Conservation (phyloP, 1,140 invertebrate species). For the Panulirus ornatus region DNA sequence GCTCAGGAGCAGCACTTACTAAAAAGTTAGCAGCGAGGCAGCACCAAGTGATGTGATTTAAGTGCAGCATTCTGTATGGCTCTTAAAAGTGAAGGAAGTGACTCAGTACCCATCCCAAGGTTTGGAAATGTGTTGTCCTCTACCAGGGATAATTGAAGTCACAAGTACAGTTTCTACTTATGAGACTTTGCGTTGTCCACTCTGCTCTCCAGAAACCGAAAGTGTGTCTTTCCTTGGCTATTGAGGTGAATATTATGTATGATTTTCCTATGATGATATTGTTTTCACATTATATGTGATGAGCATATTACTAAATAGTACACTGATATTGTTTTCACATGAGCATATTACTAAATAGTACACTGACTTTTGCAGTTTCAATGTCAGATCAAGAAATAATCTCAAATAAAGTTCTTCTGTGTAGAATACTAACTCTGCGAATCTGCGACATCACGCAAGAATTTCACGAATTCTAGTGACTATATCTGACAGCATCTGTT, state of each 20-base stretch:
- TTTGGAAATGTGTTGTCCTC: conserved; percentile 22
- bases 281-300: too few relatives aligned
- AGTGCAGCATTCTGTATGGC: conserved; percentile 30
- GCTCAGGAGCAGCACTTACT: conserved; percentile 30
- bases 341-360: too few relatives aligned
- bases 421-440: too few relatives aligned
- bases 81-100: conserved; percentile 12
- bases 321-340: too few relatives aligned
- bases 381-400: not conserved
- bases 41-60: conserved; percentile 35
- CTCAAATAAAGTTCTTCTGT: too few relatives aligned
- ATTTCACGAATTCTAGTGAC: too few relatives aligned
- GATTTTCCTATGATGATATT: too few relatives aligned
- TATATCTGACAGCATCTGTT: too few relatives aligned
- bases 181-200: not conserved
- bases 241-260: not conserved
- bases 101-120: not conserved
- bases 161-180: conserved; percentile 37
- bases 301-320: too few relatives aligned
- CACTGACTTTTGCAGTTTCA: not conserved
- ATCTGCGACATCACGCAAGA: too few relatives aligned
- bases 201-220: not conserved
- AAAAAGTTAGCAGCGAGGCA: conserved; percentile 23
- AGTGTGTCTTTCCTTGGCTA: not conserved
- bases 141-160: conserved; percentile 22